Evolutionary conservation across 1,140 invertebrate genomes (phyloP).

Genomic region (Physella acuta): DNA sequence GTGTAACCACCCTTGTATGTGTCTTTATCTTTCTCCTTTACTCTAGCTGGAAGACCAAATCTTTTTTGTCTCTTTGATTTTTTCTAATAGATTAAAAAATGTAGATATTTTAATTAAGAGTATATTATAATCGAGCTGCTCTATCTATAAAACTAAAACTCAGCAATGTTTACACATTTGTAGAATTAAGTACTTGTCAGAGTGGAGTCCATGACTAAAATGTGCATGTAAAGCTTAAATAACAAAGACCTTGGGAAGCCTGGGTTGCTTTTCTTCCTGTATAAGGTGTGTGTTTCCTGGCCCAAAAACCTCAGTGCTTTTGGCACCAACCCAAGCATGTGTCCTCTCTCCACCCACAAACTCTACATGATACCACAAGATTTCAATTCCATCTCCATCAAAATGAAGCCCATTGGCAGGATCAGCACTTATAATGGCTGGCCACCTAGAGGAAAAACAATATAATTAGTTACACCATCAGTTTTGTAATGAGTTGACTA

Average conservation of each 20-base stretch:
- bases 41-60: neutral
- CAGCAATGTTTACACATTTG: too few relatives aligned
- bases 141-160: too few relatives aligned
- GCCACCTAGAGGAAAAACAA: constrained; percentile 19
- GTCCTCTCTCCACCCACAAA: constrained; percentile 38
- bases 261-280: too few relatives aligned
- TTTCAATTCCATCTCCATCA: constrained; percentile 30
- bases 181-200: too few relatives aligned
- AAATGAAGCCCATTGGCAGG: constrained; percentile 21
- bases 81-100: neutral
- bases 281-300: constrained; percentile 17
- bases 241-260: too few relatives aligned
- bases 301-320: constrained; percentile 21
- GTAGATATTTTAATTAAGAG: too few relatives aligned
- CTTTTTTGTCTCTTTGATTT: neutral
- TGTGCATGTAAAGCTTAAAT: too few relatives aligned
- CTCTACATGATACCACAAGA: constrained; percentile 45
- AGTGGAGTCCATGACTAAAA: too few relatives aligned
- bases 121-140: too few relatives aligned
- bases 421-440: constrained; percentile 20
- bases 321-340: constrained; percentile 39
- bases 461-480: too few relatives aligned
- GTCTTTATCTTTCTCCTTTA: neutral
- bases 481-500: too few relatives aligned
- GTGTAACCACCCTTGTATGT: neutral